Percentiles rank a stretch among this genome's conserved stretches.
Evolutionary conservation across 2,888 invertebrate species (phyloP).

Genomic region (Leucophenga maculata): DNA sequence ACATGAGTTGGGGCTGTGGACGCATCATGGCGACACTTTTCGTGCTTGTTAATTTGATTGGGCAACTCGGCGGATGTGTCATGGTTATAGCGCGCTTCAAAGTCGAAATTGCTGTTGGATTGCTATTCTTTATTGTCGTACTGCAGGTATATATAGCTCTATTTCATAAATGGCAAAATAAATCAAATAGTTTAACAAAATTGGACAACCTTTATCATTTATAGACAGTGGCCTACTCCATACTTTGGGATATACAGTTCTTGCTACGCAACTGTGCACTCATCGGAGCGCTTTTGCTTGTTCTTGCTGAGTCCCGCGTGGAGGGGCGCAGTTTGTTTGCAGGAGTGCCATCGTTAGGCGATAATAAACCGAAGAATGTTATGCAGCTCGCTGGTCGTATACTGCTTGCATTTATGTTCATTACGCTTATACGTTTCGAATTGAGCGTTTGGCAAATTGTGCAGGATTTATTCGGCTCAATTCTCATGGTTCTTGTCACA

Average conservation of each 20-base stretch:
- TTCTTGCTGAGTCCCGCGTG: constrained; percentile 95
- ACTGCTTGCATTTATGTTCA: constrained; percentile 98
- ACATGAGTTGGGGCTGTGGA: constrained; percentile 97
- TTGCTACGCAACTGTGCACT: constrained; percentile 95
- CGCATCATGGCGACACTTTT: constrained; percentile 94
- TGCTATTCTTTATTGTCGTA: constrained; percentile 95
- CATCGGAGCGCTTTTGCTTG: constrained; percentile 95
- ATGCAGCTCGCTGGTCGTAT: constrained; percentile 96
- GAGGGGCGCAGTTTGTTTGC: constrained; percentile 97
- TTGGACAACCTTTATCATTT: constrained; percentile 17
- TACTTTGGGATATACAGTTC: constrained; percentile 98
- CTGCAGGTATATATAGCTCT: too few relatives aligned
- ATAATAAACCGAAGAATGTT: constrained; percentile 97
- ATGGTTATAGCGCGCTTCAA: constrained; percentile 95
- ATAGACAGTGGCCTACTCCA: constrained; percentile 95
- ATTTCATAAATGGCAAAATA: constrained; percentile 53
- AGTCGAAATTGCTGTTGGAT: constrained; percentile 92
- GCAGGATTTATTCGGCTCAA: constrained; percentile 93
- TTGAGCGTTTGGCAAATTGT: constrained; percentile 90
- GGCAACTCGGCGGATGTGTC: constrained; percentile 95
- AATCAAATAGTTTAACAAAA: constrained; percentile 22
- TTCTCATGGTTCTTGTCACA: constrained; percentile 95
- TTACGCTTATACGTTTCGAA: constrained; percentile 95
- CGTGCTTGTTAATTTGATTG: constrained; percentile 94
- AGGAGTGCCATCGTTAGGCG: constrained; percentile 91